Conservation (phyloP, 2,888 invertebrate genomes). For the Platycnemis pennipes region DNA sequence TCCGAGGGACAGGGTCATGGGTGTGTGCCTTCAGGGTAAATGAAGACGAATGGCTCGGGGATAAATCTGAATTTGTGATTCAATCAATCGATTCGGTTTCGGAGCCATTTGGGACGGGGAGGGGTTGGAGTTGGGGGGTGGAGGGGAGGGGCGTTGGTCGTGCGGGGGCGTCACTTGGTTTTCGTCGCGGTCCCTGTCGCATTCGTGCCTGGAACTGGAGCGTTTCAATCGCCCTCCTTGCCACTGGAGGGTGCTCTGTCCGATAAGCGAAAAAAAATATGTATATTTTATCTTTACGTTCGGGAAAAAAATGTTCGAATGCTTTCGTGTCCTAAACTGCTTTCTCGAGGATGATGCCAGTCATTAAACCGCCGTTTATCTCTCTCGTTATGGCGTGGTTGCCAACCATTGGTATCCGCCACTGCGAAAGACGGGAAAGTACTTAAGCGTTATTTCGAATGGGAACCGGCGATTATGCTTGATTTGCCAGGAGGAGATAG, state of each 20-base stretch:
- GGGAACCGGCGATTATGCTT: too few species aligned
- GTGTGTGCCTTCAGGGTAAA: neutral
- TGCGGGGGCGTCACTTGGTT: neutral
- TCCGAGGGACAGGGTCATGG: neutral
- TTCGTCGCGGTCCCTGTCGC: neutral
- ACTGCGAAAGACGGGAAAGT: too few species aligned
- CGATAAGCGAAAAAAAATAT: neutral
- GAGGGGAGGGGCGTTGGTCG: neutral
- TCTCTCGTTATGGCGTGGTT: neutral
- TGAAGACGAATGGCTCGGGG: neutral
- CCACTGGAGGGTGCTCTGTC: neutral
- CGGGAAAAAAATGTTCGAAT: neutral
- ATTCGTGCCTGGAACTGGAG: neutral
- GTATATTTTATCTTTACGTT: neutral
- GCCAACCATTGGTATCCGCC: neutral
- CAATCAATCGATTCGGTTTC: neutral
- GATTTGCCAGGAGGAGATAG: neutral
- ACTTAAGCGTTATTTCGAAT: too few species aligned
- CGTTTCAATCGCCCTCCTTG: neutral
- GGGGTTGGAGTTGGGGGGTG: neutral
- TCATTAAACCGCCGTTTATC: neutral
- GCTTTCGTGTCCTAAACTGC: neutral
- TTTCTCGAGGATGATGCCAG: neutral
- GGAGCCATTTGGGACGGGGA: too few species aligned
- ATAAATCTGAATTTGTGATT: conserved; percentile 32